Percentiles rank a stretch among this genome's conserved stretches.
phyloP scores from a whole-genome alignment of 2,888 invertebrate genomes.

The Rhagium mordax region DNA sequence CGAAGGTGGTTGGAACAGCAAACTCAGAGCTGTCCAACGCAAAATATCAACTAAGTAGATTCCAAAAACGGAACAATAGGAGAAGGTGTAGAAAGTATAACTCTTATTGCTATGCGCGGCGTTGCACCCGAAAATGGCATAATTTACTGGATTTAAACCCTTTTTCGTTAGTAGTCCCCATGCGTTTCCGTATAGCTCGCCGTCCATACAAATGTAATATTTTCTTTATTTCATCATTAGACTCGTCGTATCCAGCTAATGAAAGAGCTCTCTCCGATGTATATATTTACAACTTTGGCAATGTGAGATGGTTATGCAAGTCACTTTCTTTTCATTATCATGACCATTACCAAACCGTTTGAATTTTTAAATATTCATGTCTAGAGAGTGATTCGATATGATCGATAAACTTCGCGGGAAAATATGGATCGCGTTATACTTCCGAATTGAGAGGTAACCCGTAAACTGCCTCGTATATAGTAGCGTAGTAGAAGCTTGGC shows the following conservation, averaged over 20 bases:
- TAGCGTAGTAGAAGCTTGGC: no score
- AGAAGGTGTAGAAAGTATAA: background rate
- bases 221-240: slow-evolving; percentile 1
- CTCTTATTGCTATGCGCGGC: background rate
- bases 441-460: no score
- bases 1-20: no score
- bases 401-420: background rate
- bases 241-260: background rate
- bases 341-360: slow-evolving; percentile 1
- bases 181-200: background rate
- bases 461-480: no score
- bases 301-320: slow-evolving; percentile 5
- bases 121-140: background rate
- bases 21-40: no score
- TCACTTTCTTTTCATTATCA: slow-evolving; percentile 22
- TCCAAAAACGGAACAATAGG: background rate
- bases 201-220: background rate
- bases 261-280: slow-evolving; percentile 3
- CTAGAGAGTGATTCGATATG: background rate
- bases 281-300: background rate
- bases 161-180: background rate
- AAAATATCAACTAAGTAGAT: no score
- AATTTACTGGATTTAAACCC: background rate
- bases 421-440: no score
- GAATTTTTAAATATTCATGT: slow-evolving; percentile 9